These are phyloP conservation scores for Eretmodus cyanostictus DNA, from an alignment of 2,113 vertebrate genomes.

Conservation along the genomic window DNA sequence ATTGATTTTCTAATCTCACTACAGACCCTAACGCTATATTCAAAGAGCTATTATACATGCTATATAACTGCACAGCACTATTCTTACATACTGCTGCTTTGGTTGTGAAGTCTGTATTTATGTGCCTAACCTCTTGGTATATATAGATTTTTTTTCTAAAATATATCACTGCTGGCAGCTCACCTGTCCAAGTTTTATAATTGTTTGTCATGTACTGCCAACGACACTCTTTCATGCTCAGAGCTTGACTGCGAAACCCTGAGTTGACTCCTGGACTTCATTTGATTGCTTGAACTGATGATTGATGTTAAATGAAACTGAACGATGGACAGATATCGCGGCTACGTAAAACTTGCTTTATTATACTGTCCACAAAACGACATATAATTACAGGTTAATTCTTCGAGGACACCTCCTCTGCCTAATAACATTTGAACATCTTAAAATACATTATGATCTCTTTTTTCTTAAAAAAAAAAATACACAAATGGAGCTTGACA, in stretches of 20 bases:
- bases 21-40: too few relatives aligned
- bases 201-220: not conserved
- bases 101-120: not conserved
- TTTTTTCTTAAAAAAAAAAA: not conserved
- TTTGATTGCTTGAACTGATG: not conserved
- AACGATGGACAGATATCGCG: not conserved
- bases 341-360: not conserved
- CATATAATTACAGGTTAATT: rapidly evolving
- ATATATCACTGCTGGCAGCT: not conserved
- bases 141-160: not conserved
- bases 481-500: not conserved
- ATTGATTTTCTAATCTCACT: not conserved
- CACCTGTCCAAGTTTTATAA: not conserved
- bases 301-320: not conserved
- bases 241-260: not conserved
- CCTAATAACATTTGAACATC: not conserved
- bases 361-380: rapidly evolving
- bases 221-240: not conserved
- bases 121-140: not conserved
- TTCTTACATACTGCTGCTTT: too few relatives aligned
- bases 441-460: not conserved
- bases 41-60: too few relatives aligned
- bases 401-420: not conserved
- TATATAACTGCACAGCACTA: not conserved
- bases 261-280: not conserved